Evolutionary conservation across 2,797 vertebrate species (phyloP).

Genomic region (Anabas testudineus): DNA sequence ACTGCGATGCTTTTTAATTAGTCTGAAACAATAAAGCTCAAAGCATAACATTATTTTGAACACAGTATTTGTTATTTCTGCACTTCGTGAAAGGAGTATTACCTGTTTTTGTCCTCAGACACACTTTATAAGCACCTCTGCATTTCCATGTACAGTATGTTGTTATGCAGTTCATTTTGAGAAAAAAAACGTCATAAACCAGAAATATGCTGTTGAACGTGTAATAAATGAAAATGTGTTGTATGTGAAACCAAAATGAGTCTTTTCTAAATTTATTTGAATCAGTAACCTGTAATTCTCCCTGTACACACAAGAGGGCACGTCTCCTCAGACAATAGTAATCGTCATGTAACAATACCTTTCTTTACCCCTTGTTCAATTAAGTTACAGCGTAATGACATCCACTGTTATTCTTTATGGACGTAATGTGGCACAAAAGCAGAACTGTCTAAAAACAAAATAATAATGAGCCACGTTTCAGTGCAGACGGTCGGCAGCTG

Average conservation of each 20-base stretch:
- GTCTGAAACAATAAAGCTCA: constrained; percentile 41
- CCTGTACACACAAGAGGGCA: constrained; percentile 62
- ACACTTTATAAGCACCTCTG: constrained; percentile 55
- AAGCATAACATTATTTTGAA: constrained; percentile 37
- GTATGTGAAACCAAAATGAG: constrained; percentile 75
- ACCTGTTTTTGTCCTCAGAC: constrained; percentile 43
- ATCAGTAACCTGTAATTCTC: constrained; percentile 46
- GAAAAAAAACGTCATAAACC: constrained; percentile 27
- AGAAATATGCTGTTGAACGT: constrained; percentile 48
- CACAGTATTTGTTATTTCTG: constrained; percentile 59
- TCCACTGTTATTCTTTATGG: neutral
- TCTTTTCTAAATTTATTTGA: constrained; percentile 37
- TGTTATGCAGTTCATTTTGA: constrained; percentile 54
- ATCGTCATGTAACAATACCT: constrained; percentile 47
- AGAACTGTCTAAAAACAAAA: neutral
- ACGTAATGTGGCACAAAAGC: neutral
- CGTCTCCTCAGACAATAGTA: constrained; percentile 36
- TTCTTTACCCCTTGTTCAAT: constrained; percentile 20
- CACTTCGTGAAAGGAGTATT: constrained; percentile 62
- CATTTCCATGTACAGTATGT: constrained; percentile 49
- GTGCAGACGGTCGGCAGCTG: constrained; percentile 16
- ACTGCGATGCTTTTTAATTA: constrained; percentile 27
- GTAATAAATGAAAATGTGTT: constrained; percentile 63
- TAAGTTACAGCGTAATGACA: neutral
- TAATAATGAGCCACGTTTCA: neutral